phyloP scores from a whole-genome alignment of 1,140 invertebrate genomes.

The Cydia strobilella region DNA sequence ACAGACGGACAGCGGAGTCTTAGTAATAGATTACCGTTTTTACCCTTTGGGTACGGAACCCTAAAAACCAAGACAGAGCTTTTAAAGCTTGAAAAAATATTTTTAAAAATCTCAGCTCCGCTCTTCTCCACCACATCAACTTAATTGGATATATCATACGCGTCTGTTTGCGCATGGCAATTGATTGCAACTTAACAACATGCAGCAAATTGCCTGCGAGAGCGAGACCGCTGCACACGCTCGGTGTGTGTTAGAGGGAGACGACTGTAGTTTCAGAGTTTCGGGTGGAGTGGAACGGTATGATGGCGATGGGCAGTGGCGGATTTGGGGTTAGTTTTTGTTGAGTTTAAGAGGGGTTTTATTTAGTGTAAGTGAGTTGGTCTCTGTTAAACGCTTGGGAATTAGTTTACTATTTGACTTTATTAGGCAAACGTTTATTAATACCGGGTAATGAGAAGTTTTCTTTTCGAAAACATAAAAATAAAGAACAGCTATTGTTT shows the following conservation, averaged over 20 bases:
- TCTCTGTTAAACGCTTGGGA: no score
- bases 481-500: no score
- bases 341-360: conserved; percentile 8
- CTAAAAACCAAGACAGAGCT: not conserved
- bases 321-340: conserved; percentile 19
- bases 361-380: not conserved
- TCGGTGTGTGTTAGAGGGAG: conserved; percentile 1
- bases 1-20: no score
- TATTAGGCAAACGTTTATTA: no score
- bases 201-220: conserved; percentile 73
- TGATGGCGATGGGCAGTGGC: conserved; percentile 47
- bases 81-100: conserved; percentile 4
- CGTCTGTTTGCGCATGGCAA: conserved; percentile 79
- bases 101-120: conserved; percentile 51
- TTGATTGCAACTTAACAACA: conserved; percentile 79
- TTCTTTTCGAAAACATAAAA: no score
- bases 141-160: conserved; percentile 81
- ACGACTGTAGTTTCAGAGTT: conserved; percentile 33
- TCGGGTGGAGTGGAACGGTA: not conserved
- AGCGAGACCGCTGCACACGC: conserved; percentile 31
- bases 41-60: no score
- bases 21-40: no score
- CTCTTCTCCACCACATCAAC: conserved; percentile 47
- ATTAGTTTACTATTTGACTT: no score
- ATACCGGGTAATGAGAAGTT: no score